These are phyloP conservation scores for Urophycis tenuis DNA, from an alignment of 2,797 vertebrate genomes.

Conservation along the genomic window DNA sequence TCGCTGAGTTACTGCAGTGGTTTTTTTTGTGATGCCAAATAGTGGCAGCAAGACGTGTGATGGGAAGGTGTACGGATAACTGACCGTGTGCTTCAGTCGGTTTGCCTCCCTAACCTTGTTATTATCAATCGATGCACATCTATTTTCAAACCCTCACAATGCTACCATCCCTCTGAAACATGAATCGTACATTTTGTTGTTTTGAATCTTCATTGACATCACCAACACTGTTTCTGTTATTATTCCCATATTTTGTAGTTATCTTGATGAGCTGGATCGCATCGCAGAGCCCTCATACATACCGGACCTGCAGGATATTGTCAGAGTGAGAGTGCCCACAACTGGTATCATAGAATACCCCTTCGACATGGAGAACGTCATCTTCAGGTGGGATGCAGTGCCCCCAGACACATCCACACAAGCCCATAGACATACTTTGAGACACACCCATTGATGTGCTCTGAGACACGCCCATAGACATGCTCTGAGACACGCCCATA, in stretches of 20 bases:
- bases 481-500: background rate
- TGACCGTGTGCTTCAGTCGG: background rate
- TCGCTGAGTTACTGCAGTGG: background rate
- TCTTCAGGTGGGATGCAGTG: conserved; percentile 74
- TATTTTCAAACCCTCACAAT: too few relatives aligned
- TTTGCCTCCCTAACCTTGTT: background rate
- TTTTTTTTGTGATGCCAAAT: background rate
- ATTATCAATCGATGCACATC: background rate
- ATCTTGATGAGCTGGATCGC: conserved; percentile 76
- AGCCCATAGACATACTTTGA: too few relatives aligned
- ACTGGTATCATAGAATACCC: conserved; percentile 85
- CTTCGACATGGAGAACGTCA: conserved; percentile 84
- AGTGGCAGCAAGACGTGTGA: background rate
- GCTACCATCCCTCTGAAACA: background rate
- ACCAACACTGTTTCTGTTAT: background rate
- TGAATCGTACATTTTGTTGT: background rate
- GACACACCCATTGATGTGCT: background rate
- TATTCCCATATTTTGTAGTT: conserved; percentile 57
- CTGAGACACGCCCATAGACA: background rate
- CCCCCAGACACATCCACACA: background rate
- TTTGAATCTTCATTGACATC: background rate
- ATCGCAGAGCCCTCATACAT: conserved; percentile 72
- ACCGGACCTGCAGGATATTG: conserved; percentile 80
- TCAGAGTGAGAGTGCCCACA: conserved; percentile 78
- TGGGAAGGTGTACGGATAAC: background rate